phyloP scores from a whole-genome alignment of 2,888 invertebrate species.

The Calliopum simillimum region DNA sequence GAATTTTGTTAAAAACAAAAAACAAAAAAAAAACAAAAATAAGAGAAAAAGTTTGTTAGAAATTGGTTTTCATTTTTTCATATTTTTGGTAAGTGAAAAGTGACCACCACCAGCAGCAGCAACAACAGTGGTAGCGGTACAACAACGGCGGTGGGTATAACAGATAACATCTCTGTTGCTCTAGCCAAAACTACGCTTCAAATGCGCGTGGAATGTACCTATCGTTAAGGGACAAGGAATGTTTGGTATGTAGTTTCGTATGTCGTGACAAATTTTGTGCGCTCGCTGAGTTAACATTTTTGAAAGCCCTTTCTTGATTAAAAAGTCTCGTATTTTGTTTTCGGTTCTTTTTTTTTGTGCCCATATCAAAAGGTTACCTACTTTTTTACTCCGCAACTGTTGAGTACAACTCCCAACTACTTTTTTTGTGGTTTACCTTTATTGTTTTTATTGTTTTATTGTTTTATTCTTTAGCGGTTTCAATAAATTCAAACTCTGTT shows the following conservation, averaged over 20 bases:
- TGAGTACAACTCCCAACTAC: neutral
- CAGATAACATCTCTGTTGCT: too few species aligned
- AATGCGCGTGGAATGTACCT: neutral
- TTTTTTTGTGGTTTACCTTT: constrained; percentile 39
- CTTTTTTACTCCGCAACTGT: neutral
- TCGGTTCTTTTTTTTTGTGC: neutral
- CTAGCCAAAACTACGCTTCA: constrained; percentile 2
- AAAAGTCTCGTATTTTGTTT: constrained; percentile 42
- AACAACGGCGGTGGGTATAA: neutral
- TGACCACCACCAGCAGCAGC: constrained; percentile 11
- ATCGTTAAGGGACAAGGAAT: neutral
- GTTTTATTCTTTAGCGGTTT: neutral
- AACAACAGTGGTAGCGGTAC: neutral
- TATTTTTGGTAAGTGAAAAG: constrained; percentile 1
- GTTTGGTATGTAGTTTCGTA: constrained; percentile 37
- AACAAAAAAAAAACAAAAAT: constrained; percentile 9
- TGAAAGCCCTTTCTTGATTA: constrained; percentile 61
- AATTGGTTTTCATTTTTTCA: neutral
- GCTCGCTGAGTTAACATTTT: constrained; percentile 55
- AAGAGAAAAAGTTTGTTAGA: constrained; percentile 16
- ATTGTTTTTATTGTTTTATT: too few species aligned
- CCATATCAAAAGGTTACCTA: constrained; percentile 8
- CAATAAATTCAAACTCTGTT: neutral
- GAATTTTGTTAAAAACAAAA: constrained; percentile 46
- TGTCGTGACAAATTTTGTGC: constrained; percentile 63